Evolutionary conservation across 2,797 vertebrate genomes (phyloP).

Genomic region (Lemur catta): DNA sequence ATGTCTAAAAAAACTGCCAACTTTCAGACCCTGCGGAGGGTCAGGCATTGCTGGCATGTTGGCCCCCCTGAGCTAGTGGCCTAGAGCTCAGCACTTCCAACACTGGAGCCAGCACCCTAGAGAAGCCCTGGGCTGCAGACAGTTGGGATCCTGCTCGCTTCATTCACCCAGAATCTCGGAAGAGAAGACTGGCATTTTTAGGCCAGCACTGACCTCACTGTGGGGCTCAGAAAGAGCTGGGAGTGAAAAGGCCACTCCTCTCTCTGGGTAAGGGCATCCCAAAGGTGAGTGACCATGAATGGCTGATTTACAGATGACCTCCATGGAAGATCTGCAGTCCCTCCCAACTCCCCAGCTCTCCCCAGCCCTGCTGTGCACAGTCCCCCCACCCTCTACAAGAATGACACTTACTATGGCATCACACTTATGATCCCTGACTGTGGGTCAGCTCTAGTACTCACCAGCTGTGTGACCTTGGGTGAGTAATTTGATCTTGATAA

Average conservation of each 20-base stretch:
- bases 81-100: not conserved
- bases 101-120: not conserved
- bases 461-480: not conserved
- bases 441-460: not conserved
- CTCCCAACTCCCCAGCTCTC: not conserved
- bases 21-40: not conserved
- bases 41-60: not conserved
- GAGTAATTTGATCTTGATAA: not conserved
- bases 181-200: slow-evolving; percentile 41
- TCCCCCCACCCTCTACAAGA: not conserved
- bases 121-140: not conserved
- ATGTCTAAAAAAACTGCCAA: not conserved
- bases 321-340: not conserved
- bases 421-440: not conserved
- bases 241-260: not conserved
- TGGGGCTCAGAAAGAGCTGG: not conserved
- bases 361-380: not conserved
- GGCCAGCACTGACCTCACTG: not conserved
- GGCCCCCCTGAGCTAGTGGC: not conserved
- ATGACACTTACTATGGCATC: not conserved
- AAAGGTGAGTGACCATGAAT: not conserved
- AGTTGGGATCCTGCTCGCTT: not conserved
- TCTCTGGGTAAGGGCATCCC: not conserved
- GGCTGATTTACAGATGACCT: not conserved
- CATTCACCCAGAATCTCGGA: slow-evolving; percentile 29